Percentiles rank a stretch among this genome's conserved stretches.
Evolutionary conservation across 2,797 vertebrate species (phyloP).

Genomic region (Anas bernieri): DNA sequence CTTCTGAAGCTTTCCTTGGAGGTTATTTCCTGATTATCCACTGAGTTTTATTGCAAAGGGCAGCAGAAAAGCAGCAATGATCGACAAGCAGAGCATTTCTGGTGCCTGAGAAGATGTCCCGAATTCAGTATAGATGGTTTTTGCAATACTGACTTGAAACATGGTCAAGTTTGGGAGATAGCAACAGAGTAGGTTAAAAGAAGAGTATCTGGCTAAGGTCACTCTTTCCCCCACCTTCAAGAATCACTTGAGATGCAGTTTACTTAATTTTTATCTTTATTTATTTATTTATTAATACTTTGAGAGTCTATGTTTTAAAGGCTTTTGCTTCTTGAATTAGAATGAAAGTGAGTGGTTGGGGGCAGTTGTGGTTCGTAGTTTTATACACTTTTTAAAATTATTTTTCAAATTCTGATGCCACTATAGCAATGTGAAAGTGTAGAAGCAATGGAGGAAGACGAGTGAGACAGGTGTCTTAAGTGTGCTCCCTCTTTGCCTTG

Average conservation of each 20-base stretch:
- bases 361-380: neutral
- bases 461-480: neutral
- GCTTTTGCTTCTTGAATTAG: neutral
- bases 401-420: neutral
- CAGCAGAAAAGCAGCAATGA: neutral
- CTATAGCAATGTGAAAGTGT: neutral
- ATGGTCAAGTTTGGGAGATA: neutral
- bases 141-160: neutral
- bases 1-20: neutral
- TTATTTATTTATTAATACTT: neutral
- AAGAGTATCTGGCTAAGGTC: neutral
- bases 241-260: neutral
- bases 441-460: neutral
- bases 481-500: neutral
- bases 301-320: neutral
- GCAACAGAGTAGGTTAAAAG: neutral
- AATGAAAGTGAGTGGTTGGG: neutral
- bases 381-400: neutral
- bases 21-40: neutral
- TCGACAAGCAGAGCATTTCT: neutral
- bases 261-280: too few relatives aligned
- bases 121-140: neutral
- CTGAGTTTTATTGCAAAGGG: neutral
- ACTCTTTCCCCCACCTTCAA: fast-evolving
- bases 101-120: neutral